Evolutionary conservation across 2,113 vertebrate genomes (phyloP), one percentile per base, ranked within the genome.

Genomic region (Salvator merianae): DNA sequence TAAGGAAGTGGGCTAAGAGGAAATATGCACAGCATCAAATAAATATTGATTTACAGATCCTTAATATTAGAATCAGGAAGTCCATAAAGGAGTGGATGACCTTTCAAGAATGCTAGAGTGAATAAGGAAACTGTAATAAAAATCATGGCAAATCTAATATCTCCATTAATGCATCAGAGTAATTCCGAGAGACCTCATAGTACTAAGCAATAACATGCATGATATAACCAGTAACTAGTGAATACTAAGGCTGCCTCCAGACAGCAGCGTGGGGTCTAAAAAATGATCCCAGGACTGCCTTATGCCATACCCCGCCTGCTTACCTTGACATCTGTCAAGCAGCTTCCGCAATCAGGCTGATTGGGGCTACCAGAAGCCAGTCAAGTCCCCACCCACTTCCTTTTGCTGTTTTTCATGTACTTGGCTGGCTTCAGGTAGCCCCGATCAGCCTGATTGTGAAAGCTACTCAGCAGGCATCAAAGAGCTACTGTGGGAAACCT

Each of bases 11-110:
- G 38, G 62, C 63, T 76, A 77, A 77, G 73, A 83, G 43, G 63
- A 77, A 53, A 77, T 76, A 55, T 36, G 63, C 28, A 13, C 32
- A 55, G 32, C 63, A 55, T 65, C 43, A 84, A 84, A 83, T 76
- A 77, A 77, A 75, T 66, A 83, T 83, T 75, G 55, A 83, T 75
- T 63, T 66, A 83, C 72, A 77, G 63, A 76, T 76, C 62, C 63
- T 83, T 76, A 68, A 76, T 76, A 83, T 84, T 36, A 81, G 22
- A 55, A 81, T 71, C 38, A 65, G 66, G 55, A 84, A 84, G 63
- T n/a, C 55, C 10, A 43, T 47, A 22, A 84, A 47, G 43, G 73
- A 77, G 63, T 63, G 22, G 73, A 36, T 77, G 74, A 66, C 72
- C 26, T 84, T 77, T 68, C 13, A 10, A 38, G 73, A 53, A 68